Percentiles rank a stretch among this genome's conserved stretches.
phyloP scores from a whole-genome alignment of 2,113 vertebrate species.

The Delphinapterus leucas region DNA sequence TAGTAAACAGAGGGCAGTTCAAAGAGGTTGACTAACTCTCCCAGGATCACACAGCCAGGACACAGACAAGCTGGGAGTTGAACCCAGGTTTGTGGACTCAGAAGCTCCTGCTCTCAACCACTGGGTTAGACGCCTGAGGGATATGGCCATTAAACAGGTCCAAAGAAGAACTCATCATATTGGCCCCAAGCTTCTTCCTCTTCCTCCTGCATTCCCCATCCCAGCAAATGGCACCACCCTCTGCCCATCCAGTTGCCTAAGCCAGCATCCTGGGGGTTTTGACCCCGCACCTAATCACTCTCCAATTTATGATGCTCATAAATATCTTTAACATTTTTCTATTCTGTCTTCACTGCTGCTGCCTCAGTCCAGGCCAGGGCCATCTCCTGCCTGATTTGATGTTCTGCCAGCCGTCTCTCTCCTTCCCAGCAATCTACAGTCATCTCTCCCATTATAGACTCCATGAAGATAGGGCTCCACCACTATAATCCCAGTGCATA shows the following conservation, averaged over 20 bases:
- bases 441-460: background rate
- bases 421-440: background rate
- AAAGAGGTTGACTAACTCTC: background rate
- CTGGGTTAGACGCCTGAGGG: background rate
- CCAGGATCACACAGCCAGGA: background rate
- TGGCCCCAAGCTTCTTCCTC: background rate
- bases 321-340: background rate
- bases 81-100: background rate
- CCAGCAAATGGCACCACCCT: background rate
- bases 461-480: background rate
- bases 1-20: background rate
- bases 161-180: background rate
- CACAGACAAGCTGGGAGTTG: background rate
- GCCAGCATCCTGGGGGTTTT: background rate
- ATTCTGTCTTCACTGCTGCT: background rate
- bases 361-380: background rate
- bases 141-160: background rate
- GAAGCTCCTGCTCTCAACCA: background rate
- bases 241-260: background rate
- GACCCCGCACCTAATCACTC: background rate
- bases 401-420: background rate
- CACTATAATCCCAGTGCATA: background rate
- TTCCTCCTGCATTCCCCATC: background rate
- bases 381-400: background rate
- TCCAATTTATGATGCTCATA: background rate